Evolutionary conservation across 2,888 invertebrate genomes (phyloP).

Genomic region (Panorpa germanica): DNA sequence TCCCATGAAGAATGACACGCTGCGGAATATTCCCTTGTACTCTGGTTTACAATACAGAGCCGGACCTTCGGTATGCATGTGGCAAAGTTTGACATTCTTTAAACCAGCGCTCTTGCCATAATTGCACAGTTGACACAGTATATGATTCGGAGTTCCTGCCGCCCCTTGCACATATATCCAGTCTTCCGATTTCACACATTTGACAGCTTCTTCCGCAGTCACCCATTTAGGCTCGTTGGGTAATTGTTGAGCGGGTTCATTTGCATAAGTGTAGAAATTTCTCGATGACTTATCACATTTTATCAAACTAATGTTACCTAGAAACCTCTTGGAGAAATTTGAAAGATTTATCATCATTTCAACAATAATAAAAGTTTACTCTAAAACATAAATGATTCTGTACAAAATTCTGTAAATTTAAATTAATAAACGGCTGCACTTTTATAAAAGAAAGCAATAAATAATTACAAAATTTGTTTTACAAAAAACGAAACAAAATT

Average conservation of each 20-base stretch:
- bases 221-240: slow-evolving; percentile 52
- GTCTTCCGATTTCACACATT: slow-evolving; percentile 62
- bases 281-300: too few relatives aligned
- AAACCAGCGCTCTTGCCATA: slow-evolving; percentile 55
- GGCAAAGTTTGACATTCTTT: slow-evolving; percentile 61
- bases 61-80: slow-evolving; percentile 78
- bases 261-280: slow-evolving; percentile 65
- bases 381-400: too few relatives aligned
- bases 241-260: slow-evolving; percentile 64
- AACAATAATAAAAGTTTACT: too few relatives aligned
- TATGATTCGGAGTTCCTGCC: slow-evolving; percentile 70
- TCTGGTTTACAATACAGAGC: slow-evolving; percentile 21
- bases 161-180: slow-evolving; percentile 79
- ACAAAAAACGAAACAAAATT: too few relatives aligned
- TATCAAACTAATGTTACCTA: too few relatives aligned
- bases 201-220: slow-evolving; percentile 58
- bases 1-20: slow-evolving; percentile 81
- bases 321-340: too few relatives aligned
- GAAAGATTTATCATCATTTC: too few relatives aligned
- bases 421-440: too few relatives aligned
- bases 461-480: too few relatives aligned
- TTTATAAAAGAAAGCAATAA: too few relatives aligned
- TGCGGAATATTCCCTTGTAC: slow-evolving; percentile 43
- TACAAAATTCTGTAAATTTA: too few relatives aligned
- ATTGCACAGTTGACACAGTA: slow-evolving; percentile 67